Conservation (phyloP, 2,113 vertebrate species). For the Pachyramphus minor region DNA sequence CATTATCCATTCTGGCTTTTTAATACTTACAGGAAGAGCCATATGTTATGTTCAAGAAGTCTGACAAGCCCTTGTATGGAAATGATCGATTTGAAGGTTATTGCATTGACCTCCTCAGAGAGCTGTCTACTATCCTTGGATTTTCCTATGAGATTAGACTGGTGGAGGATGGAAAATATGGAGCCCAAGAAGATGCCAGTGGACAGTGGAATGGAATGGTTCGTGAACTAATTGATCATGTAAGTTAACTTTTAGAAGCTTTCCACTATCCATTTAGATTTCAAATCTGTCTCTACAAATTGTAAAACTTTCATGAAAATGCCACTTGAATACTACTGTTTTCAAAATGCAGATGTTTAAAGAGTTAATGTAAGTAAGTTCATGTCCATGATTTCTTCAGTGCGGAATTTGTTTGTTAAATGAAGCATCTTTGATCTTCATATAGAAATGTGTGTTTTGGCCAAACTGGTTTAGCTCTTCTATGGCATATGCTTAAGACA, state of each 20-base stretch:
- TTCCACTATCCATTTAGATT: background rate
- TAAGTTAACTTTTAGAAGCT: constrained; percentile 73
- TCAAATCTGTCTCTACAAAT: background rate
- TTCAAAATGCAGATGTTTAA: background rate
- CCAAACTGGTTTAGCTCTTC: background rate
- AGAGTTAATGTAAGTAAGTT: background rate
- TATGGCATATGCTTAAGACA: background rate
- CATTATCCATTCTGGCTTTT: background rate
- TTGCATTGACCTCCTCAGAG: constrained; percentile 94
- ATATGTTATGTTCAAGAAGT: constrained; percentile 98
- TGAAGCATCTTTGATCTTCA: background rate
- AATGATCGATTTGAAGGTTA: constrained; percentile 97
- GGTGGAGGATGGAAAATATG: constrained; percentile 94
- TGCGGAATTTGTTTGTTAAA: background rate
- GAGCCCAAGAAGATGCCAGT: constrained; percentile 91
- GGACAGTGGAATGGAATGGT: constrained; percentile 99
- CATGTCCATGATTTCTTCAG: background rate
- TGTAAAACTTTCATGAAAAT: background rate
- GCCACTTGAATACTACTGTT: background rate
- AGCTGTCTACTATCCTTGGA: constrained; percentile 91
- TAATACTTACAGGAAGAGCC: constrained; percentile 87
- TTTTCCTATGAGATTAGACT: constrained; percentile 93
- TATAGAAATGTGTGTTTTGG: background rate
- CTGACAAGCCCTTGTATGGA: constrained; percentile 94
- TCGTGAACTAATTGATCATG: constrained; percentile 95